phyloP scores from a whole-genome alignment of 2,888 invertebrate species.

The Ennomos fuscantarius region DNA sequence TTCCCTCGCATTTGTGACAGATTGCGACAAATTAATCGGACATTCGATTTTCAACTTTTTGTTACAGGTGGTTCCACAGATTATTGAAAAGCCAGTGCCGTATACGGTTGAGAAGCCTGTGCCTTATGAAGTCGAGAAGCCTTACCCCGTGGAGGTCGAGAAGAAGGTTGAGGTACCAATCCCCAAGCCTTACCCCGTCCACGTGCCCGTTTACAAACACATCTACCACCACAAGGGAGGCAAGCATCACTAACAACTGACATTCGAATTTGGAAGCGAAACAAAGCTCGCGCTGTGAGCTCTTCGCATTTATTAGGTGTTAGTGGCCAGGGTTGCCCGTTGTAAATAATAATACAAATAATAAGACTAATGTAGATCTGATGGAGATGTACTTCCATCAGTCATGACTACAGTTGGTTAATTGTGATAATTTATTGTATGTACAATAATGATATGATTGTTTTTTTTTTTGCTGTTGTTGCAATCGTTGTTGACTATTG shows the following conservation, averaged over 20 bases:
- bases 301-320: slow-evolving; percentile 32
- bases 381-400: slow-evolving; percentile 66
- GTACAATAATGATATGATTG: slow-evolving; percentile 63
- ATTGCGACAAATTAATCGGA: slow-evolving; percentile 37
- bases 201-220: slow-evolving; percentile 90
- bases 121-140: slow-evolving; percentile 89
- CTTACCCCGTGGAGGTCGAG: slow-evolving; percentile 90
- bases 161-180: slow-evolving; percentile 90
- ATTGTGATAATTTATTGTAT: slow-evolving; percentile 84
- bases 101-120: slow-evolving; percentile 90
- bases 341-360: slow-evolving; percentile 65
- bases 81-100: slow-evolving; percentile 89
- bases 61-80: slow-evolving; percentile 87
- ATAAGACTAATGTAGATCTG: slow-evolving; percentile 64
- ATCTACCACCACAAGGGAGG: slow-evolving; percentile 87
- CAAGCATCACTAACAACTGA: slow-evolving; percentile 69
- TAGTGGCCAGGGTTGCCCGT: slow-evolving; percentile 49
- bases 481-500: slow-evolving; percentile 80
- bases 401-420: slow-evolving; percentile 64
- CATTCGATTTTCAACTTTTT: slow-evolving; percentile 23
- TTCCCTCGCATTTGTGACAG: slow-evolving; percentile 51
- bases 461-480: slow-evolving; percentile 71
- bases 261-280: slow-evolving; percentile 33
- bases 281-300: slow-evolving; percentile 59
- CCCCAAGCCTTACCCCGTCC: slow-evolving; percentile 90